Conservation (phyloP, 2,797 vertebrate genomes). For the Tapera naevia region DNA sequence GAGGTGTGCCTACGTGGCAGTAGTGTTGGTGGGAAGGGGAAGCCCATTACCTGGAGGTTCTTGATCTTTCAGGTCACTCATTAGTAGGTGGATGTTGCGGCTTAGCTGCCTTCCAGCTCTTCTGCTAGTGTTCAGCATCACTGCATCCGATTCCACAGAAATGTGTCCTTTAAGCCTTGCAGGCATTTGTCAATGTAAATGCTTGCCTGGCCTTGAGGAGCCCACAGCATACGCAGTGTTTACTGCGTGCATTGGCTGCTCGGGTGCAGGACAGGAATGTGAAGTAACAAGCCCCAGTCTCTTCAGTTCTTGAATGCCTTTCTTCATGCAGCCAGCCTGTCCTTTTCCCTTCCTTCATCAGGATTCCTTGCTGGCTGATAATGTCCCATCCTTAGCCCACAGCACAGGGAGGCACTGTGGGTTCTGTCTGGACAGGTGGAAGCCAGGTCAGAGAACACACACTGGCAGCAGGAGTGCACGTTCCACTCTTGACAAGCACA, state of each 20-base stretch:
- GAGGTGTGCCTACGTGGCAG: not conserved
- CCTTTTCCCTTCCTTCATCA: not conserved
- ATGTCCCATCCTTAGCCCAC: rapidly evolving
- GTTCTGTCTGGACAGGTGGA: not conserved
- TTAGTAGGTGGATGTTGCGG: not conserved
- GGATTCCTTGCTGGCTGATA: not conserved
- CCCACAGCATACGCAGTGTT: rapidly evolving
- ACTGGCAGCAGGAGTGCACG: rapidly evolving
- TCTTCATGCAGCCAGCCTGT: not conserved
- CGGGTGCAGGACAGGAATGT: not conserved
- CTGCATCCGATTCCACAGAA: not conserved
- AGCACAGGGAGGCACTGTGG: rapidly evolving
- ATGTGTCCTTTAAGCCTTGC: not conserved
- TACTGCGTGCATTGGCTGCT: not conserved
- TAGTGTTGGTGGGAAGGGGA: rapidly evolving
- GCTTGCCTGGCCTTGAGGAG: not conserved
- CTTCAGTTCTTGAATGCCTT: rapidly evolving
- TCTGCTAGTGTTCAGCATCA: not conserved
- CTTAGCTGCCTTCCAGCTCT: not conserved
- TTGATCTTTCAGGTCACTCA: rapidly evolving
- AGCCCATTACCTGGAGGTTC: not conserved
- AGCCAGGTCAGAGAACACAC: not conserved
- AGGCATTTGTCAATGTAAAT: not conserved
- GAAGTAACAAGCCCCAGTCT: not conserved
- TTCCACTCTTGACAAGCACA: not conserved